Evolutionary conservation across 2,888 invertebrate species (phyloP).

Genomic region (Xanthia icteritia): DNA sequence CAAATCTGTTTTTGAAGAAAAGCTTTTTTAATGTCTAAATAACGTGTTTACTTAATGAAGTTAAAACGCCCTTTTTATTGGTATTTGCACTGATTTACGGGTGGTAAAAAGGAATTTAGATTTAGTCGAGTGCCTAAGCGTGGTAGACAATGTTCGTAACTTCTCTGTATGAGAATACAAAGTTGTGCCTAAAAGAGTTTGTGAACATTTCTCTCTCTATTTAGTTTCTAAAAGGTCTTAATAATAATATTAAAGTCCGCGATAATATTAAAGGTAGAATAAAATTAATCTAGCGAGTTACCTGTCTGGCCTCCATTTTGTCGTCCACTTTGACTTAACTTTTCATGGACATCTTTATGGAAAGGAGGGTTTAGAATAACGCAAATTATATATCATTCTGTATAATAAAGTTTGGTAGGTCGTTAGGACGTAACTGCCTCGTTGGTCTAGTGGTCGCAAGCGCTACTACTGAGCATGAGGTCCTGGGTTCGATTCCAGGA

Average conservation of each 20-base stretch:
- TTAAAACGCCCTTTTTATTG: background rate
- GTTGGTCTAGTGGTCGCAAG: too few relatives aligned
- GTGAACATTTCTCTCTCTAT: constrained; percentile 15
- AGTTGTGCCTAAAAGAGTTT: background rate
- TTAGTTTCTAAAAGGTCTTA: constrained; percentile 23
- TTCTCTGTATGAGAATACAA: background rate
- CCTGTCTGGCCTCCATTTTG: constrained; percentile 34
- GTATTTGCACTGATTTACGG: background rate
- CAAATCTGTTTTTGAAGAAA: background rate
- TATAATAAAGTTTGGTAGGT: constrained; percentile 31
- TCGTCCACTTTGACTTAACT: constrained; percentile 40
- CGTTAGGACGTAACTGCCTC: background rate
- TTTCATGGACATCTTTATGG: constrained; percentile 55
- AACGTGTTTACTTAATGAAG: background rate
- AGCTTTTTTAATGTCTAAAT: background rate
- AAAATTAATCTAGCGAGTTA: constrained; percentile 41
- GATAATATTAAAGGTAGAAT: constrained; percentile 23
- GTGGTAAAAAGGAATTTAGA: background rate
- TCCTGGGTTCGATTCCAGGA: too few relatives aligned
- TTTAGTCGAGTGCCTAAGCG: background rate
- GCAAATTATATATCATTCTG: constrained; percentile 38
- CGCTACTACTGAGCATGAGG: too few relatives aligned
- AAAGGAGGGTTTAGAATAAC: constrained; percentile 40
- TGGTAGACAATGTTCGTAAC: background rate
- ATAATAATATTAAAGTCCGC: too few relatives aligned